Evolutionary conservation across 2,797 vertebrate species (phyloP), one percentile per base, ranked within the genome.

Genomic region (Poecilia gillii): DNA sequence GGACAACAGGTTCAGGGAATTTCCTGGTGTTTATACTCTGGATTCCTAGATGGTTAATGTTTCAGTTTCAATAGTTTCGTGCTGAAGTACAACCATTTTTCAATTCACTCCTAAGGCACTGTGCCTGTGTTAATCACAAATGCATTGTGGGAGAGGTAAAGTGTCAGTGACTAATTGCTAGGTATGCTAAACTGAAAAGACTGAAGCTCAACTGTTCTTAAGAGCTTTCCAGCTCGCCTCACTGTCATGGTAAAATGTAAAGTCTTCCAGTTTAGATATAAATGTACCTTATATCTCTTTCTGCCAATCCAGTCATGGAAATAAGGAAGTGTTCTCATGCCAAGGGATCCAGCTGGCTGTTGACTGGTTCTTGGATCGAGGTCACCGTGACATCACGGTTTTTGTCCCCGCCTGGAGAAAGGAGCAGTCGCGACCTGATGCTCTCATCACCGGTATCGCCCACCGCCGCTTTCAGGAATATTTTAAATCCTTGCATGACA

Each of bases 301-400:
- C 49, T 87, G 12, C 51, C 80, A 59, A 95, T 95, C 86, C 94
- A 99, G 98, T 94, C 98, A 98, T 0, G 98, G 98, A 87, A 99
- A 99, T 92, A 99, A 98, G 94, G 98, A 99, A 93, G 97, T 98
- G 3, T 99, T 99, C 95, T 99, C 98, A 86, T 99, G 98, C 91
- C 97, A 97, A 92, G 98, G 98, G 88, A 99, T 99, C 91, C 97
- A 97, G 91, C 85, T 99, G 92, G 97, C 98, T 11, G 97, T 99
- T 83, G 97, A 97, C 82, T 99, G 98, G 98, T 98, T 99, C 94
- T 93, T 98, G 94, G 98, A 97, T 86, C 96, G 95, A 91, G 97
- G 97, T 81, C 98, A 99, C 88, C 96, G 96, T 88, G 97, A 99
- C 89, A 90, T 99, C 78, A 99, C 98, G 0, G 98, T 98, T 79